Evolutionary conservation across 2,113 vertebrate genomes (phyloP).

Genomic region (Phrynosoma platyrhinos): DNA sequence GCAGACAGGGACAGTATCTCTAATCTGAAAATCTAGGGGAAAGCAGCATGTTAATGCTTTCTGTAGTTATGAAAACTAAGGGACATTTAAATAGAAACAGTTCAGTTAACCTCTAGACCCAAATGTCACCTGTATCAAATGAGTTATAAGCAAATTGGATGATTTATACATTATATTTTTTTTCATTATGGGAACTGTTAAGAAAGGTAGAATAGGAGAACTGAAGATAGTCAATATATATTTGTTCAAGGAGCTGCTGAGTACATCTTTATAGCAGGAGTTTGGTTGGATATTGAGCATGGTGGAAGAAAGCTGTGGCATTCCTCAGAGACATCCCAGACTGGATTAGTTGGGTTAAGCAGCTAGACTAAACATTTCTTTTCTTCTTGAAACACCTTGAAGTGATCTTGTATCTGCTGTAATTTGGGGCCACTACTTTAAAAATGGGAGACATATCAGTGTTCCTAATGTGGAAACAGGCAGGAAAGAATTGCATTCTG

Average conservation of each 20-base stretch:
- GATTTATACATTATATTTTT: accelerated
- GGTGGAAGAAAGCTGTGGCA: not conserved
- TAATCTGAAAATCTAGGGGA: not conserved
- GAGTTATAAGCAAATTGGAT: not conserved
- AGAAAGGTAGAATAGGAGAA: not conserved
- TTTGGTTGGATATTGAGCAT: not conserved
- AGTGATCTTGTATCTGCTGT: not conserved
- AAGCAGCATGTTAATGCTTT: not conserved
- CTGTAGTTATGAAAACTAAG: not conserved
- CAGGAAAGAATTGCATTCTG: no score
- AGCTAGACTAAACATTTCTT: not conserved
- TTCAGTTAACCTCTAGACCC: not conserved
- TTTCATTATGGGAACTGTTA: accelerated
- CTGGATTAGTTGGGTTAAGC: slow-evolving; percentile 11
- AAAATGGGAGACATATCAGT: not conserved
- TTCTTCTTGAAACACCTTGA: not conserved
- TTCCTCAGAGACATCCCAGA: not conserved
- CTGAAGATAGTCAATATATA: not conserved
- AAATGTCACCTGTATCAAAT: not conserved
- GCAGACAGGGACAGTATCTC: not conserved
- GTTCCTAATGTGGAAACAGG: no score
- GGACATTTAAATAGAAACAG: not conserved
- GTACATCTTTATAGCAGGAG: not conserved
- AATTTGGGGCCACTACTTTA: not conserved
- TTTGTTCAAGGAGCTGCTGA: not conserved